Evolutionary conservation across 2,888 invertebrate species (phyloP).

Genomic region (Drosophila barbarae): DNA sequence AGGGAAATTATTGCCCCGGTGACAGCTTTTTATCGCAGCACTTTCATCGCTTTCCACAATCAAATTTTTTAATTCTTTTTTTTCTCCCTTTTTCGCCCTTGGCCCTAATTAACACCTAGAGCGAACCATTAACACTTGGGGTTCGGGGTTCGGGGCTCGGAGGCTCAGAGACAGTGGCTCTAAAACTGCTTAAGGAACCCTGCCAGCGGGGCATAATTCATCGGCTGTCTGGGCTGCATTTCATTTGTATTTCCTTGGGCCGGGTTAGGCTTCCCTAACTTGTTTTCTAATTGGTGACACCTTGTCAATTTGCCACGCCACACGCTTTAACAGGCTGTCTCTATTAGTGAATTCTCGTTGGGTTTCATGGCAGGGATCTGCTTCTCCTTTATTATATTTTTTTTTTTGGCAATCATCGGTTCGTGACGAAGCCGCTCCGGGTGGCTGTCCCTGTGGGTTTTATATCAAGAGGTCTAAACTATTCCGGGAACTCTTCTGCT

Average conservation of each 20-base stretch:
- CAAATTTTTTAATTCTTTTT: slow-evolving; percentile 47
- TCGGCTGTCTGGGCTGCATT: slow-evolving; percentile 9
- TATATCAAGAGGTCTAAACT: slow-evolving; percentile 68
- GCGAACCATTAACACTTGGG: slow-evolving; percentile 69
- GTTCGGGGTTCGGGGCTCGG: slow-evolving; percentile 22
- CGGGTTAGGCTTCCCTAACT: slow-evolving; percentile 45
- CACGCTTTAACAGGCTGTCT: slow-evolving; percentile 69
- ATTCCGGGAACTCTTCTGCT: slow-evolving; percentile 55
- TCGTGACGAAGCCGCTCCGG: slow-evolving; percentile 52
- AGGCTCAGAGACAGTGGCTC: slow-evolving; percentile 37
- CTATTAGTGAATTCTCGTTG: slow-evolving; percentile 54
- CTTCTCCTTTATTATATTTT: neutral
- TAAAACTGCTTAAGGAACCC: slow-evolving; percentile 47
- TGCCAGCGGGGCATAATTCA: slow-evolving; percentile 51
- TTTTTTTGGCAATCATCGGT: slow-evolving; percentile 35
- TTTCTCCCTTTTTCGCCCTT: slow-evolving; percentile 49
- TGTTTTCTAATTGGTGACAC: slow-evolving; percentile 78
- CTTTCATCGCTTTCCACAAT: slow-evolving; percentile 55
- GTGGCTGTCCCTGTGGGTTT: slow-evolving; percentile 61
- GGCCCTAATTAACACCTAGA: slow-evolving; percentile 72
- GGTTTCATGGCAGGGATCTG: slow-evolving; percentile 10
- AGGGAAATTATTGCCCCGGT: slow-evolving; percentile 45
- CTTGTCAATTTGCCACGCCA: slow-evolving; percentile 72
- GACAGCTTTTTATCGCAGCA: slow-evolving; percentile 71
- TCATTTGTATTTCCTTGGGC: slow-evolving; percentile 3